Conservation (phyloP, 2,888 invertebrate genomes). For the Eristalinus aeneus region DNA sequence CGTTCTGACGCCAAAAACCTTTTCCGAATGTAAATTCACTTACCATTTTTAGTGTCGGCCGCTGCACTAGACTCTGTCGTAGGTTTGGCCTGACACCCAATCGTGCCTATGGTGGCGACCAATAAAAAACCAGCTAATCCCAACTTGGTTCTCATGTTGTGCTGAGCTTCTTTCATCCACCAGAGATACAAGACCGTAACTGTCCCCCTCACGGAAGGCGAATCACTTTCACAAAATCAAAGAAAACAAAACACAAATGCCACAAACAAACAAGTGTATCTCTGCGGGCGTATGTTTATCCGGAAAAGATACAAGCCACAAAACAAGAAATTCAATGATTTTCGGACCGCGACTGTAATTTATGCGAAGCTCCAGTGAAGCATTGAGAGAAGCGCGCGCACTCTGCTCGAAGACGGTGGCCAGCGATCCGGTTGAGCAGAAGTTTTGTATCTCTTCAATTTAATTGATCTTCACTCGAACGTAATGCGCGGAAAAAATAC, state of each 20-base stretch:
- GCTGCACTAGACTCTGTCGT: constrained; percentile 61
- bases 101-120: constrained; percentile 27
- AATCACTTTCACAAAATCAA: constrained; percentile 57
- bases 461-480: constrained; percentile 39
- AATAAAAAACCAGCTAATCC: constrained; percentile 59
- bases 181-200: constrained; percentile 10
- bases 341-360: constrained; percentile 11
- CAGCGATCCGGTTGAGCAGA: background rate
- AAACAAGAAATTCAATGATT: background rate
- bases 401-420: background rate
- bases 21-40: constrained; percentile 2
- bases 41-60: constrained; percentile 58
- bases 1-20: background rate
- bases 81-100: constrained; percentile 54
- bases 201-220: constrained; percentile 46
- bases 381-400: constrained; percentile 1
- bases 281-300: constrained; percentile 12
- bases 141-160: constrained; percentile 59
- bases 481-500: constrained; percentile 22
- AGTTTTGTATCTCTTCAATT: constrained; percentile 25
- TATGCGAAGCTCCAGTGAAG: constrained; percentile 39
- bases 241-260: background rate
- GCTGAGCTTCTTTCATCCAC: constrained; percentile 6
- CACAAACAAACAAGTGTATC: background rate
- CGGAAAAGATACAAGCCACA: constrained; percentile 39